These are phyloP conservation scores for Cerceris ruficornis DNA, from an alignment of 2,888 invertebrate species.

Conservation along the genomic window DNA sequence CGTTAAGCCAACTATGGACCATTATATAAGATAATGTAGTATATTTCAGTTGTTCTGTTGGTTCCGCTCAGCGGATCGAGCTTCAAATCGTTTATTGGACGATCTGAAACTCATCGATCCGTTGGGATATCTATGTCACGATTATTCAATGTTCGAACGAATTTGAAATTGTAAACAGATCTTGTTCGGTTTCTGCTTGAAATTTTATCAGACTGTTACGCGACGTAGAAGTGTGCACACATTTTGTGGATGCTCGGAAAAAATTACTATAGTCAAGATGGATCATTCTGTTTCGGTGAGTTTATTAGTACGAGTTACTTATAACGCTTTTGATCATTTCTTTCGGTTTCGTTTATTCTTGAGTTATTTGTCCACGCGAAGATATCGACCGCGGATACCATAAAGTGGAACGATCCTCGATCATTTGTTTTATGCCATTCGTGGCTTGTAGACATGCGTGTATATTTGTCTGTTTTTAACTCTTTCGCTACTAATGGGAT, in stretches of 20 bases:
- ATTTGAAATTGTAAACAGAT: background rate
- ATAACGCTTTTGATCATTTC: background rate
- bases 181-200: background rate
- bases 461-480: too few relatives aligned
- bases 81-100: too few relatives aligned
- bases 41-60: too few relatives aligned
- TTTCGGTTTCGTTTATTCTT: background rate
- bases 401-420: too few relatives aligned
- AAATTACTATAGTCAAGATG: slow-evolving; percentile 8
- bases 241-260: background rate
- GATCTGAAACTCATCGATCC: too few relatives aligned
- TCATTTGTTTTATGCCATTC: too few relatives aligned
- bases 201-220: background rate
- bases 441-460: too few relatives aligned
- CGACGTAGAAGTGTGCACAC: background rate
- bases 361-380: background rate
- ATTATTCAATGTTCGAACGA: slow-evolving; percentile 14
- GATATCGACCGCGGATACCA: too few relatives aligned
- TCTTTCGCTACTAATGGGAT: too few relatives aligned
- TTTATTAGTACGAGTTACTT: background rate
- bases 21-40: too few relatives aligned
- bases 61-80: too few relatives aligned
- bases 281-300: slow-evolving; percentile 25
- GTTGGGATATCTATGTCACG: background rate
- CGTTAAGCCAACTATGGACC: too few relatives aligned